These are phyloP conservation scores for Felis chaus DNA, from an alignment of 2,113 vertebrate species.

Conservation along the genomic window DNA sequence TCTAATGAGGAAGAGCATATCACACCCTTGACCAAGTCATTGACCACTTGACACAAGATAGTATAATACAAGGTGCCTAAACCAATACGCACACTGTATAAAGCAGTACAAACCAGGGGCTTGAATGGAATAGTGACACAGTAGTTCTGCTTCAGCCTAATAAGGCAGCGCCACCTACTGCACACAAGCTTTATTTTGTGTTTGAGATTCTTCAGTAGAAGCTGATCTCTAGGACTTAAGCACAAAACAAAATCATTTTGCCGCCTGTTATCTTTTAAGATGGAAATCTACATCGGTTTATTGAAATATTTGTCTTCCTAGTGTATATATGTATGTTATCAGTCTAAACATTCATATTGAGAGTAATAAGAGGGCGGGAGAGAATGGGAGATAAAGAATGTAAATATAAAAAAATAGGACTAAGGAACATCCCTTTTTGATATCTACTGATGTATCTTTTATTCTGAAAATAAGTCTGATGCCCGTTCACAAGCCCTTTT, in stretches of 20 bases:
- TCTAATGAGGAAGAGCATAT: background rate
- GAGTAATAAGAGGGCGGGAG: background rate
- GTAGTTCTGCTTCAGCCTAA: conserved; percentile 54
- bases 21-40: background rate
- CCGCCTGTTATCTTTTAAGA: background rate
- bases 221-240: background rate
- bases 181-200: background rate
- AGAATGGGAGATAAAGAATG: background rate
- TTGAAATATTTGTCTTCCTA: background rate
- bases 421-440: background rate
- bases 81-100: background rate
- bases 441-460: background rate
- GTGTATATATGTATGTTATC: background rate
- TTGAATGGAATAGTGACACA: background rate
- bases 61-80: background rate
- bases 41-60: background rate
- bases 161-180: conserved; percentile 83
- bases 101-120: background rate
- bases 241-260: background rate
- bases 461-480: background rate
- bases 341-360: background rate
- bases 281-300: background rate
- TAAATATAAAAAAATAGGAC: background rate
- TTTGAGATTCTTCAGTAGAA: background rate
- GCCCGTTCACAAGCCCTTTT: background rate